Percentiles rank a stretch among this genome's conserved stretches.
Evolutionary conservation across 92 coral and sea anemone genomes (phyloP).

Genomic region (Epizoanthus rinbou): DNA sequence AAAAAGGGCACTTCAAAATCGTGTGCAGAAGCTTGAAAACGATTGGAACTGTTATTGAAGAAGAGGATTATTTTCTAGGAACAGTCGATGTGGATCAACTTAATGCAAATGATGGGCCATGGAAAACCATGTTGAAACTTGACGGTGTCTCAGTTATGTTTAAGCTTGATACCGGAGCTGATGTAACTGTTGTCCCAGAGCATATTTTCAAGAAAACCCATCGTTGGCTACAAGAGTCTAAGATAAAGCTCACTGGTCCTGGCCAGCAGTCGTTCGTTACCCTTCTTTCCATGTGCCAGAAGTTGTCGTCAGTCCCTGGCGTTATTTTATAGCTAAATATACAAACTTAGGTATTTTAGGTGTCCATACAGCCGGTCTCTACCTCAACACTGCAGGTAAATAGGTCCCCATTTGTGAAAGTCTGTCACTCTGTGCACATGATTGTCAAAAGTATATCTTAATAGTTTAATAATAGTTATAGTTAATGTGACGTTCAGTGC

Average conservation of each 20-base stretch:
- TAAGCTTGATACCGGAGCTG: conserved; percentile 26
- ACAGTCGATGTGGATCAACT: conserved; percentile 35
- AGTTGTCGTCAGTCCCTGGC: too few species aligned
- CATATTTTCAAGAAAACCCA: conserved; percentile 32
- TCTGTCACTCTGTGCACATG: too few species aligned
- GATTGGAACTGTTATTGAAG: conserved; percentile 30
- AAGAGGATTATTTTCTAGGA: conserved; percentile 32
- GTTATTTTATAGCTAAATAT: too few species aligned
- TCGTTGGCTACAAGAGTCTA: conserved; percentile 30
- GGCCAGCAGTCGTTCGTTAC: conserved; percentile 14
- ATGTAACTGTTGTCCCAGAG: conserved; percentile 28
- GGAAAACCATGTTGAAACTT: conserved; percentile 35
- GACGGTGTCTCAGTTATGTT: conserved; percentile 32
- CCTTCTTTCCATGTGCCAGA: too few species aligned
- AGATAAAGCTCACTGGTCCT: conserved; percentile 33
- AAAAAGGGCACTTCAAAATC: conserved; percentile 32
- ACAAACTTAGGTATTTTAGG: too few species aligned
- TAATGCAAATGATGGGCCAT: conserved; percentile 34
- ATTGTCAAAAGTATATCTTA: too few species aligned
- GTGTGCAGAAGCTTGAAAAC: conserved; percentile 36
- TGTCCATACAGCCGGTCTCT: too few species aligned
- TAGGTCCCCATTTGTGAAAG: too few species aligned
- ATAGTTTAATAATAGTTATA: too few species aligned
- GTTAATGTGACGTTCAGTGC: too few species aligned
- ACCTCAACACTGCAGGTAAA: too few species aligned